Percentiles rank a stretch among this genome's conserved stretches.
Evolutionary conservation across 2,113 vertebrate genomes (phyloP).

Genomic region (Caracal caracal): DNA sequence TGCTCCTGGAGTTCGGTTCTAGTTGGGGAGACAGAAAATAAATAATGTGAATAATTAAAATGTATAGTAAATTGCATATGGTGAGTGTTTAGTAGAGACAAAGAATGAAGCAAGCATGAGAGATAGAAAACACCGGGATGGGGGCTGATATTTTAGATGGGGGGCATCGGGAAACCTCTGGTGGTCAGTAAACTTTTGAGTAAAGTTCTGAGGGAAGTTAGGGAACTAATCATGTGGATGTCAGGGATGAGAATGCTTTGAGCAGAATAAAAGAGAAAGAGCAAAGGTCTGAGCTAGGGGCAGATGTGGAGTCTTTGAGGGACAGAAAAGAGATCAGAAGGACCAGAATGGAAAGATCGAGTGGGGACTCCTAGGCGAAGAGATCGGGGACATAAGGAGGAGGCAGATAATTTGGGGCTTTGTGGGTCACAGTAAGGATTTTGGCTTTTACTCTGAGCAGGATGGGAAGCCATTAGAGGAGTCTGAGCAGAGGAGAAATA

Average conservation of each 20-base stretch:
- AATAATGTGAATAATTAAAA: neutral
- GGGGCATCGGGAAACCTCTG: neutral
- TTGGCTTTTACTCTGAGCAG: neutral
- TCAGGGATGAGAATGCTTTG: neutral
- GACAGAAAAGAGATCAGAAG: neutral
- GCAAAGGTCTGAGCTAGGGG: neutral
- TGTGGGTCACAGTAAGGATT: neutral
- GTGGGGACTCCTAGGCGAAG: neutral
- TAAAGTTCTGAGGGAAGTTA: neutral
- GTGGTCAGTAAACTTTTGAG: neutral
- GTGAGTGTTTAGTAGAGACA: neutral
- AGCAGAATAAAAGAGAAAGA: neutral
- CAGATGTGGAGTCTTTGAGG: neutral
- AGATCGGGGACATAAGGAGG: neutral
- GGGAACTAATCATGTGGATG: neutral
- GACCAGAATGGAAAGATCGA: neutral
- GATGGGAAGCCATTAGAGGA: neutral
- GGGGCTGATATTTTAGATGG: neutral
- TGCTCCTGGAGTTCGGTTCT: neutral
- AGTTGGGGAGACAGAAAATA: neutral
- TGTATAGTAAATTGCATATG: neutral
- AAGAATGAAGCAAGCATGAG: neutral
- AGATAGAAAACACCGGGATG: neutral
- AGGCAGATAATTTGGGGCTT: neutral
- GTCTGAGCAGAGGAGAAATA: neutral